Evolutionary conservation across 2,888 invertebrate species (phyloP).

Genomic region (Volucella inanis): DNA sequence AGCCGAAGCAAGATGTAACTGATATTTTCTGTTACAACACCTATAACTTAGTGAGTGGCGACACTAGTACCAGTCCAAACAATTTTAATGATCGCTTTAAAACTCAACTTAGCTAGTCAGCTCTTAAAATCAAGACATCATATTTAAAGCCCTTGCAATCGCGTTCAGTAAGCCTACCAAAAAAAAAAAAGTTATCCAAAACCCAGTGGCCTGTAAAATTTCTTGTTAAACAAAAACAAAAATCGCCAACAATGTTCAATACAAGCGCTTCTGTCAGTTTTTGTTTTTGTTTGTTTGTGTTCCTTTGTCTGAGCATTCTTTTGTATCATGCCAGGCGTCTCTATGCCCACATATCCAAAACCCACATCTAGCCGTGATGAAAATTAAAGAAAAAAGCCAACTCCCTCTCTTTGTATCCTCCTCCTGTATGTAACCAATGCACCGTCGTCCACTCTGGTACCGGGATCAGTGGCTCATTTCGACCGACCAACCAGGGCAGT

Average conservation of each 20-base stretch:
- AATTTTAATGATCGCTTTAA: too few species aligned
- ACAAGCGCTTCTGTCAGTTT: conserved; percentile 2
- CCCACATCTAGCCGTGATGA: conserved; percentile 43
- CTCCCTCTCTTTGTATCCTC: conserved; percentile 48
- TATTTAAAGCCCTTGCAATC: too few species aligned
- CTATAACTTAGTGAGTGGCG: too few species aligned
- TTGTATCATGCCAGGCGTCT: conserved; percentile 49
- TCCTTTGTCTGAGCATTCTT: conserved; percentile 24
- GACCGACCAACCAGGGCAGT: not conserved
- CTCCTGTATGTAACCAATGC: conserved; percentile 24
- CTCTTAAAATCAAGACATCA: too few species aligned
- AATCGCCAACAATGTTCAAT: not conserved
- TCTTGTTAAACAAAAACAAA: too few species aligned
- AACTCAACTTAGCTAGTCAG: too few species aligned
- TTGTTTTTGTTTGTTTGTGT: not conserved
- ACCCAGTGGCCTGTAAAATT: too few species aligned
- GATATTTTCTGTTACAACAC: too few species aligned
- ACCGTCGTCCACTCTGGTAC: not conserved
- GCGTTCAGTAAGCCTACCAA: too few species aligned
- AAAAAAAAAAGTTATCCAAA: too few species aligned
- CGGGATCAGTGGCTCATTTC: not conserved
- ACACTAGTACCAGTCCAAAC: too few species aligned
- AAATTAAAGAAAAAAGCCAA: not conserved
- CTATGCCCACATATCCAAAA: conserved; percentile 53
- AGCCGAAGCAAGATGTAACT: too few species aligned